phyloP scores from a whole-genome alignment of 2,113 vertebrate genomes.

The Chrysemys picta region DNA sequence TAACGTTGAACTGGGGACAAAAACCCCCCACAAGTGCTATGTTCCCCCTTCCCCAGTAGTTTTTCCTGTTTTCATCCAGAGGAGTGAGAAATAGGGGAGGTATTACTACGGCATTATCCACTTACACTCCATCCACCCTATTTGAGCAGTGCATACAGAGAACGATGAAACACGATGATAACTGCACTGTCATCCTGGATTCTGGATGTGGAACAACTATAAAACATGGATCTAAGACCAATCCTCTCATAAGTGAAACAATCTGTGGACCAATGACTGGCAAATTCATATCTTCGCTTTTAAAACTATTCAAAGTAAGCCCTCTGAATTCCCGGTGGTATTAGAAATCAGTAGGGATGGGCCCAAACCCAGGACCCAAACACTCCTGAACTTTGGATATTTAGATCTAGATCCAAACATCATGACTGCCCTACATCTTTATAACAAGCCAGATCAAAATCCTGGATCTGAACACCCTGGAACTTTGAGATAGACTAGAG shows the following conservation, averaged over 20 bases:
- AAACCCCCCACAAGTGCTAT: not conserved
- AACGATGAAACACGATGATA: not conserved
- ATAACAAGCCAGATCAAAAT: not conserved
- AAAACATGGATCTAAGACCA: not conserved
- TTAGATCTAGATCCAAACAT: not conserved
- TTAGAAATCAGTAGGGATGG: not conserved
- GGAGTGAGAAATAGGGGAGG: not conserved
- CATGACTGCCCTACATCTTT: not conserved
- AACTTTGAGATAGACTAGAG: not conserved
- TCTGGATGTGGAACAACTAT: not conserved
- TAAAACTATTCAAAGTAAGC: not conserved
- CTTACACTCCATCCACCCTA: not conserved
- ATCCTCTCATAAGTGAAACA: fast-evolving
- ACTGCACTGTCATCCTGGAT: not conserved
- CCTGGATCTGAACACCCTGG: not conserved
- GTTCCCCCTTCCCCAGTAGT: not conserved
- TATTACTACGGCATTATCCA: not conserved
- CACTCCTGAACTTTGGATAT: not conserved
- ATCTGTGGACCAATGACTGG: not conserved
- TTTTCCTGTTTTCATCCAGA: not conserved
- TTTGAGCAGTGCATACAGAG: not conserved
- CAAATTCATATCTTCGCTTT: not conserved
- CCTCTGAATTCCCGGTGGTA: not conserved
- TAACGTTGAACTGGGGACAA: not conserved
- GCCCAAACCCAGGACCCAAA: not conserved